phyloP scores from a whole-genome alignment of 2,888 invertebrate species.

The Hyposoter dolosus region DNA sequence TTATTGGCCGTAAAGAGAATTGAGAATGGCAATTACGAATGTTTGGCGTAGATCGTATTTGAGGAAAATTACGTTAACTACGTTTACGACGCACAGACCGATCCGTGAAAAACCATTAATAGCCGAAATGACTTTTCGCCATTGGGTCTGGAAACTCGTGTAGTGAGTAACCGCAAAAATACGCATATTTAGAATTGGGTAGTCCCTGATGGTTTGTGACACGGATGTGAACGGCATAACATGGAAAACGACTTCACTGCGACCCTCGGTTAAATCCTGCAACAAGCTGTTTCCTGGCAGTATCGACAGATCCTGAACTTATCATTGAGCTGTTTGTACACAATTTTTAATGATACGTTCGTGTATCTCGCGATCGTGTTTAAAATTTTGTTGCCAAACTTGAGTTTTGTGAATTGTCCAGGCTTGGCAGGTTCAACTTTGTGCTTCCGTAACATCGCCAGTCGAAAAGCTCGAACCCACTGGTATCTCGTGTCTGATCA shows the following conservation, averaged over 20 bases:
- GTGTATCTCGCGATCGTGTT: not conserved
- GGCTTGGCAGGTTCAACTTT: not conserved
- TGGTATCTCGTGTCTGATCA: not conserved
- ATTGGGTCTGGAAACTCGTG: constrained; percentile 1
- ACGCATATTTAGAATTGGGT: not conserved
- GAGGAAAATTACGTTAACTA: not conserved
- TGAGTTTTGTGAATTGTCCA: not conserved
- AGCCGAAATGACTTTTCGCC: not conserved
- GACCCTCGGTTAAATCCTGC: not conserved
- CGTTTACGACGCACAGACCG: not conserved
- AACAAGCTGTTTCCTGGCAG: not conserved
- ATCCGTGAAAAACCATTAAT: not conserved
- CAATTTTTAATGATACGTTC: constrained; percentile 1
- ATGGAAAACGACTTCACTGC: not conserved
- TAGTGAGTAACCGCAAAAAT: not conserved
- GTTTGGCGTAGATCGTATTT: not conserved
- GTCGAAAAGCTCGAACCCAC: not conserved
- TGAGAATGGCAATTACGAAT: not conserved
- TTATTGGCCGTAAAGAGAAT: not conserved
- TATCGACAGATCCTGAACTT: not conserved
- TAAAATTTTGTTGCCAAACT: not conserved
- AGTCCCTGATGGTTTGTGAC: not conserved
- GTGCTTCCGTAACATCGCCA: not conserved
- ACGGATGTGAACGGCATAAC: not conserved
- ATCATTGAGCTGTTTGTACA: not conserved